Percentiles rank a stretch among this genome's conserved stretches.
Evolutionary conservation across 2,113 vertebrate species (phyloP).

Genomic region (Rissa tridactyla): DNA sequence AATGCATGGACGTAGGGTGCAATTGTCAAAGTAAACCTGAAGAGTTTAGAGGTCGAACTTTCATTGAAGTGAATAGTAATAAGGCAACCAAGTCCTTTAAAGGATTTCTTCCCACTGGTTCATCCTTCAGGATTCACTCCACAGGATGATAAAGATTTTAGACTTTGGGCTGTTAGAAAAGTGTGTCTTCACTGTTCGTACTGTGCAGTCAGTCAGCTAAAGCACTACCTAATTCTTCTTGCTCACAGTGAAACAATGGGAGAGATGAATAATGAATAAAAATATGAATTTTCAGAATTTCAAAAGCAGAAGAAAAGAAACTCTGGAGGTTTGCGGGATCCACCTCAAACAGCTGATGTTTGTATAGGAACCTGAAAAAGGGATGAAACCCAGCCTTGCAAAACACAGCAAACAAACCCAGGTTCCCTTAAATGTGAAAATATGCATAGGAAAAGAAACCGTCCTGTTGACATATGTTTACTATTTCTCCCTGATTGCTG

Average conservation of each 20-base stretch:
- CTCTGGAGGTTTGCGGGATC: neutral
- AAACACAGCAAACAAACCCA: neutral
- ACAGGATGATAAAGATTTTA: neutral
- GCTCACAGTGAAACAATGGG: neutral
- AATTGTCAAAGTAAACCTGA: neutral
- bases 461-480: neutral
- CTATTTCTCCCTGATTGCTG: neutral
- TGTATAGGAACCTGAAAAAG: neutral
- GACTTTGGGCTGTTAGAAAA: neutral
- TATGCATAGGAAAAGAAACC: neutral
- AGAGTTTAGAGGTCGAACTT: neutral
- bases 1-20: neutral
- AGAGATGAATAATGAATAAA: slow-evolving; percentile 24
- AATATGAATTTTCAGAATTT: neutral
- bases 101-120: slow-evolving; percentile 7
- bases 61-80: neutral
- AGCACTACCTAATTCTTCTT: neutral
- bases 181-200: neutral
- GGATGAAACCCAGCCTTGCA: neutral
- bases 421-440: neutral
- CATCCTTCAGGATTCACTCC: slow-evolving; percentile 14
- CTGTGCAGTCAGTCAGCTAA: neutral
- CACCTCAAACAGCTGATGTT: neutral
- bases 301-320: neutral
- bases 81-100: neutral